phyloP scores from a whole-genome alignment of 92 coral and sea anemone species.

The Diadumene lineata region DNA sequence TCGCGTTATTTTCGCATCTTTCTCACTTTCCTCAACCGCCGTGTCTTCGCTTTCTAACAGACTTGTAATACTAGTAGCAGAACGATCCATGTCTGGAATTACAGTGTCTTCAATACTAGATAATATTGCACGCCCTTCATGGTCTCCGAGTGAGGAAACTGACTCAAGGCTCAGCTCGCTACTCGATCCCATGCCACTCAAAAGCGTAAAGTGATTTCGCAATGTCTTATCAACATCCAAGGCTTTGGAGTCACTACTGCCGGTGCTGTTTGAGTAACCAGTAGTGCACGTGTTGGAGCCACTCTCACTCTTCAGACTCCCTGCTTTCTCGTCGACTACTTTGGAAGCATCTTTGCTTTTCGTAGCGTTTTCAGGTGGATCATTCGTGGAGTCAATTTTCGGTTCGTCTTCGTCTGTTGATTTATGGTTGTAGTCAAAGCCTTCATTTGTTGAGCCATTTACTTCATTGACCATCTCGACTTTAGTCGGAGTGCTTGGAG shows the following conservation, averaged over 20 bases:
- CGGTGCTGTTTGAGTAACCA: conserved; percentile 6
- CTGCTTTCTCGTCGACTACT: neutral
- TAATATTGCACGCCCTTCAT: neutral
- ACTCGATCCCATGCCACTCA: conserved; percentile 30
- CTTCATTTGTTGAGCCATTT: conserved; percentile 23
- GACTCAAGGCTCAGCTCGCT: conserved; percentile 42
- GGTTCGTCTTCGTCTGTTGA: neutral
- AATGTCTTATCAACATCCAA: conserved; percentile 20
- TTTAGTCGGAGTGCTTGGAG: conserved; percentile 32
- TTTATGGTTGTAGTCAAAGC: conserved; percentile 12
- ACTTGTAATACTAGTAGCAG: conserved; percentile 19
- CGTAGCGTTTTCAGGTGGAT: neutral
- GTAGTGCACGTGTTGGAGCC: conserved; percentile 6
- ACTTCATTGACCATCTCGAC: conserved; percentile 34
- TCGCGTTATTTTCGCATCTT: neutral
- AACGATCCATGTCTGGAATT: conserved; percentile 8
- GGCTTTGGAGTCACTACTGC: conserved; percentile 10
- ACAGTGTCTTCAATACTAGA: conserved; percentile 21
- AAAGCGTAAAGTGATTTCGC: conserved; percentile 18
- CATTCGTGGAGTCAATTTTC: neutral
- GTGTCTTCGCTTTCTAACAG: conserved; percentile 23
- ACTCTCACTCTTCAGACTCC: conserved; percentile 4
- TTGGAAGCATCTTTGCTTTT: neutral
- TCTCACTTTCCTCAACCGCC: conserved; percentile 4
- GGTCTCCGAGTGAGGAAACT: conserved; percentile 34